Evolutionary conservation across 2,113 vertebrate genomes (phyloP).

Genomic region (Dolichallabes microphthalmus): DNA sequence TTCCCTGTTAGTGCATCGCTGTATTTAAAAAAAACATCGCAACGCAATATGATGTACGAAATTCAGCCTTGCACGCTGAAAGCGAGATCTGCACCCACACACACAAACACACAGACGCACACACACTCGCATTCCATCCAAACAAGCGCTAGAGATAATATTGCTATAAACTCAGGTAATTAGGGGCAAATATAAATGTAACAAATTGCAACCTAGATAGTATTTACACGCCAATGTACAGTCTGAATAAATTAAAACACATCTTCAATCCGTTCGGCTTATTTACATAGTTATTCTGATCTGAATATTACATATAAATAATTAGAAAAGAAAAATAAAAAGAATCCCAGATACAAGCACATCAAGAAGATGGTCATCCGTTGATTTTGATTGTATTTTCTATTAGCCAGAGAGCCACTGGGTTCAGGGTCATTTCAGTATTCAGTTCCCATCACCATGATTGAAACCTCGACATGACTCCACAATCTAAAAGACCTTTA

Average conservation of each 20-base stretch:
- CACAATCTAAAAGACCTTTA: no score
- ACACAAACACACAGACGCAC: slow-evolving; percentile 66
- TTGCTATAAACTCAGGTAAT: slow-evolving; percentile 80
- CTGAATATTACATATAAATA: slow-evolving; percentile 78
- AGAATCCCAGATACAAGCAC: slow-evolving; percentile 25
- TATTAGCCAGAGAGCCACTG: background rate
- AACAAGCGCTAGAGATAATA: slow-evolving; percentile 74
- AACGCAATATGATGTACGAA: slow-evolving; percentile 43
- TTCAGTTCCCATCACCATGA: background rate
- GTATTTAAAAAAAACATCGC: slow-evolving; percentile 48
- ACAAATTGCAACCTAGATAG: slow-evolving; percentile 84
- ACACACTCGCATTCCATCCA: slow-evolving; percentile 65
- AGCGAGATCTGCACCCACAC: slow-evolving; percentile 14
- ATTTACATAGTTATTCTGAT: slow-evolving; percentile 84
- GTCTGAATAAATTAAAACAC: slow-evolving; percentile 88
- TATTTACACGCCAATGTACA: slow-evolving; percentile 87
- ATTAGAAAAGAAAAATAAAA: slow-evolving; percentile 57
- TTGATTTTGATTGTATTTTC: slow-evolving; percentile 22
- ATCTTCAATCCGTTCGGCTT: slow-evolving; percentile 79
- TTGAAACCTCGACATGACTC: no score
- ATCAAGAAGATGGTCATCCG: slow-evolving; percentile 14
- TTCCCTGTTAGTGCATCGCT: slow-evolving; percentile 65
- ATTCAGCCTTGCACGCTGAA: slow-evolving; percentile 24
- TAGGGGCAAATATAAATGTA: slow-evolving; percentile 78
- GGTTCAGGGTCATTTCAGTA: background rate